phyloP scores from a whole-genome alignment of 2,113 vertebrate genomes.

The Cololabis saira region DNA sequence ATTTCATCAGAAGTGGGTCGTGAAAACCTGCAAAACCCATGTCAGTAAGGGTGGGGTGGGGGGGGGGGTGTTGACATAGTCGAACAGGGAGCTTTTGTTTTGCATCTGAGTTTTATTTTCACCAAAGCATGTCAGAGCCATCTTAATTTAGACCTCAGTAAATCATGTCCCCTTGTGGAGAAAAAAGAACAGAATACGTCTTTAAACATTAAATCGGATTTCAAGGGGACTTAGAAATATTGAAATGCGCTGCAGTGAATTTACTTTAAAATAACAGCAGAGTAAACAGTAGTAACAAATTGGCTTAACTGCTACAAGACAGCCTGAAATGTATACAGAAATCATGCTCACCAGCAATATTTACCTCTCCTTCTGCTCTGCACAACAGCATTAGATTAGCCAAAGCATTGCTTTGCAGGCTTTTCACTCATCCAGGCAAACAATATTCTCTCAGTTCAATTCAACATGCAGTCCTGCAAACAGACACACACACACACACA shows the following conservation, averaged over 20 bases:
- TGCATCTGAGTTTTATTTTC: too few species aligned
- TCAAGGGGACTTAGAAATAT: neutral
- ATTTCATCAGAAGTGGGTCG: too few species aligned
- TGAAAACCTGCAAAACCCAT: too few species aligned
- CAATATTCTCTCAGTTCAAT: slow-evolving; percentile 20
- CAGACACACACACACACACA: neutral
- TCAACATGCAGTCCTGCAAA: slow-evolving; percentile 19
- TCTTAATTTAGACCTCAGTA: too few species aligned
- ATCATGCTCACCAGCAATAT: neutral
- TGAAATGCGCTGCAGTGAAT: neutral
- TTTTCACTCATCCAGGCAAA: slow-evolving; percentile 15
- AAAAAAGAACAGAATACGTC: too few species aligned
- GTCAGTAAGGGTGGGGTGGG: too few species aligned
- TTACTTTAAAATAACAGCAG: neutral
- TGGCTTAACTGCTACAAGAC: neutral
- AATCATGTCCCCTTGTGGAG: too few species aligned
- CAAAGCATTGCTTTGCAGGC: slow-evolving; percentile 2
- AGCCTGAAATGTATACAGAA: too few species aligned
- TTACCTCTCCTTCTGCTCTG: neutral
- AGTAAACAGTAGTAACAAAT: neutral
- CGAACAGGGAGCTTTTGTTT: too few species aligned
- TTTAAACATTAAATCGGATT: too few species aligned
- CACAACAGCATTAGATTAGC: slow-evolving; percentile 17
- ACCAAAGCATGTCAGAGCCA: too few species aligned
- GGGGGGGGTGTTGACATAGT: too few species aligned